Conservation (phyloP, 1,140 invertebrate genomes). For the Aculops lycopersici region DNA sequence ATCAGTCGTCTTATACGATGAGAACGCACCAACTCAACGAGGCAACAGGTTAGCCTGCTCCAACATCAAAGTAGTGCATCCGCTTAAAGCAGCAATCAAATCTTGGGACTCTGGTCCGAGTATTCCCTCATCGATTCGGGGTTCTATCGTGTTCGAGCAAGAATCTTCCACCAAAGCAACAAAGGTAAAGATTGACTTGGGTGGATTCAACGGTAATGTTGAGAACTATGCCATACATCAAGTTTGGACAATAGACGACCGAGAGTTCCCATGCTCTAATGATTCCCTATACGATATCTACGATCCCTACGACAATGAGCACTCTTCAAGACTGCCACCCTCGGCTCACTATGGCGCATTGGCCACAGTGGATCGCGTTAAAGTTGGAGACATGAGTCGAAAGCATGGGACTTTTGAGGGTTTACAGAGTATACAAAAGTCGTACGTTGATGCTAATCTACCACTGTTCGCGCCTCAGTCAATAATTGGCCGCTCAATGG, state of each 20-base stretch:
- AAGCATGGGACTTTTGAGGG: constrained; percentile 35
- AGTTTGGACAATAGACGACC: constrained; percentile 39
- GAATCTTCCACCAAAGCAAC: constrained; percentile 32
- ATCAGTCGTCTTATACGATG: constrained; percentile 58
- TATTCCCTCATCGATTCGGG: constrained; percentile 22
- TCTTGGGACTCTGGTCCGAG: constrained; percentile 19
- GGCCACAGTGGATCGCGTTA: constrained; percentile 40
- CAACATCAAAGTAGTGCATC: constrained; percentile 15
- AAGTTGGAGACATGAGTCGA: constrained; percentile 48
- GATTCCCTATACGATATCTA: constrained; percentile 40
- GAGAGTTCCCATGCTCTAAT: constrained; percentile 56
- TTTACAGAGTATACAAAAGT: constrained; percentile 20
- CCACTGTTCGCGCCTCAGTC: constrained; percentile 47
- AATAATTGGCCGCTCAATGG: constrained; percentile 52
- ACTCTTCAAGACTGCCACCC: not conserved
- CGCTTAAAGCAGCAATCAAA: constrained; percentile 11
- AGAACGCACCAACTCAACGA: constrained; percentile 44
- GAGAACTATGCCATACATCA: constrained; percentile 47
- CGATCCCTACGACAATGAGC: not conserved
- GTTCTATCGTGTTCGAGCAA: constrained; percentile 22
- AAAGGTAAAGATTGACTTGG: constrained; percentile 37
- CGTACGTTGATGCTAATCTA: constrained; percentile 46
- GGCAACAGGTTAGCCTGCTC: constrained; percentile 59
- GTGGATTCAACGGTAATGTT: constrained; percentile 29
- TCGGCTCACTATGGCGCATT: not conserved